Conservation (phyloP, 2,113 vertebrate species). For the Tychaedon coryphoeus region DNA sequence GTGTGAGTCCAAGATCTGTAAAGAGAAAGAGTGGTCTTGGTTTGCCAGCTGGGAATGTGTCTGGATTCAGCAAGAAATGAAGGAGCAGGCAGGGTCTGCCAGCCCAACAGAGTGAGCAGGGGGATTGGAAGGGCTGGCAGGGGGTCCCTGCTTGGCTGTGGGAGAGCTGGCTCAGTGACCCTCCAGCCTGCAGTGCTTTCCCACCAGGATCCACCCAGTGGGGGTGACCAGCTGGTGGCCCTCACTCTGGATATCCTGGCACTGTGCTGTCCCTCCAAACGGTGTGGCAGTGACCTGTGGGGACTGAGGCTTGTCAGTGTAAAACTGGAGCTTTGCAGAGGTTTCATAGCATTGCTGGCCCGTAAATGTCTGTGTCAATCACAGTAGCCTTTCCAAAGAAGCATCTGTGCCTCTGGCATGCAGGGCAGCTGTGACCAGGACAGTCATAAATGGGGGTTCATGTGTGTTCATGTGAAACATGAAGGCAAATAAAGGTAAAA, state of each 20-base stretch:
- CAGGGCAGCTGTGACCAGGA: fast-evolving
- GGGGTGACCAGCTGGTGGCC: neutral
- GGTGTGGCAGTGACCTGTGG: neutral
- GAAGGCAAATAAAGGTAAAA: neutral
- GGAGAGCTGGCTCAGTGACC: neutral
- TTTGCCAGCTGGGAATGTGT: neutral
- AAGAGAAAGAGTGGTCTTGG: neutral
- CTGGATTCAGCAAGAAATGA: neutral
- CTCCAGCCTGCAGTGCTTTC: neutral
- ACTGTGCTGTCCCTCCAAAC: fast-evolving
- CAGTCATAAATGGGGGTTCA: neutral
- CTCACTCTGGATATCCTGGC: neutral
- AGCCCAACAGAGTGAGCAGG: fast-evolving
- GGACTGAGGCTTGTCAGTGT: neutral
- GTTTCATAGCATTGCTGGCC: fast-evolving
- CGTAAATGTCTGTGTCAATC: neutral
- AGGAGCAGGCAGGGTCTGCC: neutral
- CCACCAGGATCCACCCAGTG: neutral
- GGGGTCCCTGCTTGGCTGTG: neutral
- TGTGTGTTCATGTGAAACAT: neutral
- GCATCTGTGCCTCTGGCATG: neutral
- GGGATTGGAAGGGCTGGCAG: fast-evolving
- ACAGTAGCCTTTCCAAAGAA: neutral
- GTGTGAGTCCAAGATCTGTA: neutral
- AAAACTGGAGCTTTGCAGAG: neutral